Evolutionary conservation across 1,140 invertebrate species (phyloP), one percentile per base, ranked within the genome.

Genomic region (Venustaconcha ellipsiformis): DNA sequence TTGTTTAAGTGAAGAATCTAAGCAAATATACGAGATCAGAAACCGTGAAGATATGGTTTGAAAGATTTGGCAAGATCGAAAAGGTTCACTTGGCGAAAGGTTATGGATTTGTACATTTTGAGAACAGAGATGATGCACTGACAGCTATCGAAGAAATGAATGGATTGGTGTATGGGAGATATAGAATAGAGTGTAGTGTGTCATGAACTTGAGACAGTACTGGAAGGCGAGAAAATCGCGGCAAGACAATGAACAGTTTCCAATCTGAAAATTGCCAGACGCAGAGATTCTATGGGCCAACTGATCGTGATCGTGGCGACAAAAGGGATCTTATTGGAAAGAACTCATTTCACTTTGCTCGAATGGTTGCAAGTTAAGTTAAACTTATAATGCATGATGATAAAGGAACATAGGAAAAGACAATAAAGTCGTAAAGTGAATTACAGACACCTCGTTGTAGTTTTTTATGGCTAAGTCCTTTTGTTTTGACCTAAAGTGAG

Each of bases 1-100:
- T 90, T 48, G 68, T 93, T 55, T 92, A 92, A 78, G 89, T 92
- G 0, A 80, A 92, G 58, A 92, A 93, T 79, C 77, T 92, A 64
- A 89, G 89, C 78, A 74, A 89, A n/a, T 80, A 63, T 4, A 92
- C 91, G 0, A 89, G 89, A 0, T 92, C 92, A 81, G 88, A 91
- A 8, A 82, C 81, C n/a, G 79, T 88, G 14, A 67, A 80, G 62
- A 65, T 73, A n/a, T 64, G 88, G 63, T 91, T 90, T 80, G 79
- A 87, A 71, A 60, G 72, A 65, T 76, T 76, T 20, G 76, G 79
- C 1, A 66, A 74, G 20, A 73, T 92, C 5, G 89, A 90, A 70
- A 83, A 88, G 48, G 90, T 92, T 13, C 91, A 91, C 77, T 91
- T 91, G 73, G 80, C 91, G 0, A 79, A 87, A 64, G 90, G 91